Evolutionary conservation across 2,113 vertebrate species (phyloP).

Genomic region (Macquaria ambigua): DNA sequence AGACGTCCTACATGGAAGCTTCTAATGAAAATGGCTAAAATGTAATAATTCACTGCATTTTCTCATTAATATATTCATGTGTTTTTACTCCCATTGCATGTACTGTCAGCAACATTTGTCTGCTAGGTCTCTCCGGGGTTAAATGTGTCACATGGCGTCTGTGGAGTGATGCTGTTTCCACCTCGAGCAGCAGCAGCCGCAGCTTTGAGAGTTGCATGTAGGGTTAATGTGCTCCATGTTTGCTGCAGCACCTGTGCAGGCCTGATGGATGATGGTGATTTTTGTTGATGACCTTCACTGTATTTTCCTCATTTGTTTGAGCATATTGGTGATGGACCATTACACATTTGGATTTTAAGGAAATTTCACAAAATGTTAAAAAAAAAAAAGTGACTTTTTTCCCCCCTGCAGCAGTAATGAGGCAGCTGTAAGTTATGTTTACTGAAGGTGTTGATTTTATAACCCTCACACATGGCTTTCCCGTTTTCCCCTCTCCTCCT

Average conservation of each 20-base stretch:
- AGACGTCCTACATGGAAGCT: background rate
- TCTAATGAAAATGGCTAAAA: background rate
- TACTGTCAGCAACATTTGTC: background rate
- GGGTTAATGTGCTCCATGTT: background rate
- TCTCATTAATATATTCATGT: background rate
- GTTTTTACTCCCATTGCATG: background rate
- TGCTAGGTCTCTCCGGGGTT: background rate
- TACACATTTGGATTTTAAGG: slow-evolving; percentile 18
- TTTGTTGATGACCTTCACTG: background rate
- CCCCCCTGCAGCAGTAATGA: slow-evolving; percentile 31
- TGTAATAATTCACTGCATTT: background rate
- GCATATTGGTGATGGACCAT: background rate
- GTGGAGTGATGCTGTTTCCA: slow-evolving; percentile 15
- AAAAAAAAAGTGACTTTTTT: background rate
- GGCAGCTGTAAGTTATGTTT: slow-evolving; percentile 55
- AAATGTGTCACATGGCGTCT: slow-evolving; percentile 8
- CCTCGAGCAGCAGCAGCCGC: background rate
- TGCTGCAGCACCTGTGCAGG: slow-evolving; percentile 8
- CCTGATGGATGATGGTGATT: background rate
- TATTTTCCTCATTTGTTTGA: slow-evolving; percentile 15
- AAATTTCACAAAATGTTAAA: slow-evolving; percentile 61
- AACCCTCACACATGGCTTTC: slow-evolving; percentile 84
- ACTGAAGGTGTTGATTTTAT: slow-evolving; percentile 78
- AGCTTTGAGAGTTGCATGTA: background rate
- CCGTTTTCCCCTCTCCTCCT: slow-evolving; percentile 86